These are phyloP conservation scores for Kryptolebias ocellatus DNA, from an alignment of 2,797 vertebrate genomes.

Conservation along the genomic window DNA sequence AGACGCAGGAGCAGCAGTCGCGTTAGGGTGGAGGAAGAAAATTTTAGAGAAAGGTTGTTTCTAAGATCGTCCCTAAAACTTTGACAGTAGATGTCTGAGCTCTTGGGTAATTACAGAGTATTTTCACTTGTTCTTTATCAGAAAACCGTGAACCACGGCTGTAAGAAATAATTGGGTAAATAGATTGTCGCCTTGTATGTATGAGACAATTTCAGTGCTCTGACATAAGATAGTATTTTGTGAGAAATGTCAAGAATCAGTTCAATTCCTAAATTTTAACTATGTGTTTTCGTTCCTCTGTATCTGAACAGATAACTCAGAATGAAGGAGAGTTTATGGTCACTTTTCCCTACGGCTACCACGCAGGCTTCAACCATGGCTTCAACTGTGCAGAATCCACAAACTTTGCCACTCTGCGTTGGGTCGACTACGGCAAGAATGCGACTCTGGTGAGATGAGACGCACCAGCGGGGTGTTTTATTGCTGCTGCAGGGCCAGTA, in stretches of 20 bases:
- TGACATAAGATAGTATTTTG: not conserved
- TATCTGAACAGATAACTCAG: conserved; percentile 89
- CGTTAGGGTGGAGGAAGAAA: conserved; percentile 45
- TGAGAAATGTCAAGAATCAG: not conserved
- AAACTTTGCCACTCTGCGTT: conserved; percentile 96
- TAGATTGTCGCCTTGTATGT: not conserved
- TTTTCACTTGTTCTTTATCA: not conserved
- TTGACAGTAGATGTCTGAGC: not conserved
- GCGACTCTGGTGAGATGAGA: conserved; percentile 86
- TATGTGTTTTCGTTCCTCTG: not conserved
- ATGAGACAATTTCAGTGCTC: not conserved
- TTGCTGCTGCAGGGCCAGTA: not conserved
- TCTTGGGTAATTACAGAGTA: not conserved
- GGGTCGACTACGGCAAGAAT: conserved; percentile 98
- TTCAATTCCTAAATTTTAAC: not conserved
- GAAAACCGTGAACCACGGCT: not conserved
- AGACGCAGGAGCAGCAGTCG: conserved; percentile 32
- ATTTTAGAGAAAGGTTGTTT: conserved; percentile 44
- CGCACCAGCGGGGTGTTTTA: not conserved
- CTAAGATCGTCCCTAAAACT: conserved; percentile 8
- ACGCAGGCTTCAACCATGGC: conserved; percentile 97
- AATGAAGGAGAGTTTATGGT: conserved; percentile 98
- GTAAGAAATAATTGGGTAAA: conserved; percentile 5
- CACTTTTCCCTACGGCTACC: conserved; percentile 97
- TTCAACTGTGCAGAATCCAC: conserved; percentile 99